These are phyloP conservation scores for Eleutherodactylus coqui DNA, from an alignment of 2,797 vertebrate species.

Conservation along the genomic window DNA sequence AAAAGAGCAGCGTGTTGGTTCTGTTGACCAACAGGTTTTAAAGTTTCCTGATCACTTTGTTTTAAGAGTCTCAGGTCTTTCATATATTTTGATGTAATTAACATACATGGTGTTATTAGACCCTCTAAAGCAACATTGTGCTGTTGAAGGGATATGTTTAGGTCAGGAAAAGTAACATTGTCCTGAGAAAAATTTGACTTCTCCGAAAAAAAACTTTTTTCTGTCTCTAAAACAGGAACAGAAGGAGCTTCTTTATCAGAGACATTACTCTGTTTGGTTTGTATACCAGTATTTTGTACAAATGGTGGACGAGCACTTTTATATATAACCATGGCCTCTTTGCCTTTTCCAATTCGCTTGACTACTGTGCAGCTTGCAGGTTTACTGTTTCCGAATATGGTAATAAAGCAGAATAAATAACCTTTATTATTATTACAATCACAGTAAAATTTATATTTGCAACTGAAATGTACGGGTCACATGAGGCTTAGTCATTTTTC, in stretches of 20 bases:
- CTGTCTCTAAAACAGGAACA: background rate
- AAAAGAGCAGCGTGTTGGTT: background rate
- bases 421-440: no score
- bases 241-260: background rate
- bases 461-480: no score
- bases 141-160: background rate
- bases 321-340: slow-evolving; percentile 75
- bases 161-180: background rate
- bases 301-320: slow-evolving; percentile 71
- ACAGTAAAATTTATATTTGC: no score
- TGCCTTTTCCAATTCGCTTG: slow-evolving; percentile 77
- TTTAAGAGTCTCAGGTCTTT: slow-evolving; percentile 76
- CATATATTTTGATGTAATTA: slow-evolving; percentile 75
- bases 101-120: slow-evolving; percentile 65
- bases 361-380: slow-evolving; percentile 76
- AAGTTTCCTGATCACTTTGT: slow-evolving; percentile 64
- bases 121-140: background rate
- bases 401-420: slow-evolving; percentile 50
- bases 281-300: background rate
- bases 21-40: slow-evolving; percentile 53
- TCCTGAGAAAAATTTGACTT: background rate
- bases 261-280: background rate
- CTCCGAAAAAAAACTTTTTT: background rate
- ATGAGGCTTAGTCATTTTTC: no score
- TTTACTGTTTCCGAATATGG: slow-evolving; percentile 68